Conservation (phyloP, 2,888 invertebrate species). For the Chrysodeixis includens region DNA sequence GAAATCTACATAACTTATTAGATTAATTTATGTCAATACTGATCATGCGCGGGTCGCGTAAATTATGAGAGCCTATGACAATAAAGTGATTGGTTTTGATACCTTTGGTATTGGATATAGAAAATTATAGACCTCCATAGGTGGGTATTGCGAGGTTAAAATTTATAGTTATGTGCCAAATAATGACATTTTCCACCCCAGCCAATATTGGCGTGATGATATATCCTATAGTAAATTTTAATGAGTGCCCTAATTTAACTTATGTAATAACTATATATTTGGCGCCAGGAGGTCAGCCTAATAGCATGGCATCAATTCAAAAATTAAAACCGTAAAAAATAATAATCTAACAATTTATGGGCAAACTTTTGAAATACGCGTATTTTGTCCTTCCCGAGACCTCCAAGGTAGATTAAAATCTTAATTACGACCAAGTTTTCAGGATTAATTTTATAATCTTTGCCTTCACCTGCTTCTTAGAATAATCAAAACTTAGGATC, state of each 20-base stretch:
- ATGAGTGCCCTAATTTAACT: conserved; percentile 4
- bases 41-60: neutral
- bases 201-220: neutral
- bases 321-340: conserved; percentile 68
- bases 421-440: conserved; percentile 83
- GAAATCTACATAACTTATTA: neutral
- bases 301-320: conserved; percentile 49
- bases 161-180: neutral
- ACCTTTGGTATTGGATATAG: neutral
- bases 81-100: neutral
- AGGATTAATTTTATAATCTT: conserved; percentile 81
- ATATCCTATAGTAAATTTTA: conserved; percentile 6
- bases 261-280: conserved; percentile 31
- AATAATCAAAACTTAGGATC: conserved; percentile 63
- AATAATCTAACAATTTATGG: conserved; percentile 81
- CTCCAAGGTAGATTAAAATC: conserved; percentile 81
- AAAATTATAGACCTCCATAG: neutral
- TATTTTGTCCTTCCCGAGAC: conserved; percentile 74
- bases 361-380: conserved; percentile 77
- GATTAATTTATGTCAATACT: neutral
- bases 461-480: conserved; percentile 65
- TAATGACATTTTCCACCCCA: neutral
- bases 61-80: neutral
- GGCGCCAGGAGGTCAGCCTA: conserved; percentile 35
- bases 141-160: neutral